Base-by-base conservation (phyloP, 2,888 invertebrate species). In the Orchestes rusci region DNA sequence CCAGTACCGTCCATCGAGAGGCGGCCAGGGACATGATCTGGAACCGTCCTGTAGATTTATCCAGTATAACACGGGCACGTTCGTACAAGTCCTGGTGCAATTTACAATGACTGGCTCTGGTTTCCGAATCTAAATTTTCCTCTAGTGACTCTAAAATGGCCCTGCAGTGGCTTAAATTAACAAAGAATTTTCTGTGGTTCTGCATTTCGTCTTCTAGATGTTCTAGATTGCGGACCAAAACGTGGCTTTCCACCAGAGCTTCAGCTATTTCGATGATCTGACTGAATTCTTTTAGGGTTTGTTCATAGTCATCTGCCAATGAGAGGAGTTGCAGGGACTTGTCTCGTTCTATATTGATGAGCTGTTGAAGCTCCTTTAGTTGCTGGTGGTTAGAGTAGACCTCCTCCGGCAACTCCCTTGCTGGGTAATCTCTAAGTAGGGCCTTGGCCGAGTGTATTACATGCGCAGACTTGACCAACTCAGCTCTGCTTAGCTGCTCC, bases 181-280 rank as follows among this genome's bases (percentile, higher is more conserved):
- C 85, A 61, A 91, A 91, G 72, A 91, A 90, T 60, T 86, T 88
- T 28, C 90, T 75, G 59, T 90, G 88, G 61, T 87, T 90, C 59
- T 89, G 89, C 70, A 91, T 86, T 70, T 90, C 90, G 59, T 88
- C 86, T 59, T 87, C 86, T n/a, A 91, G 69, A 57, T 89, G 85
- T 56, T 84, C 81, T 48, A 89, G 70, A 54, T 81, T 80, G 27
- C 75, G 77, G 1, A 88, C 85, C 4, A 79, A 77, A 20, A 90
- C 80, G 31, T 84, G 82, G 53, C 82, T 82, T 52, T 86, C 83
- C 4, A 91, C 75, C 27, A 90, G 68, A 30, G 82, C 82, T 64
- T 90, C 87, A 1, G 91, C 90, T 4, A 90, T 77, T 39, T 86
- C 82, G 2, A 87, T 86, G 19, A 91, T 89, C 62, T 90, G 86